These are phyloP conservation scores for Xylocampa areola DNA, from an alignment of 2,888 invertebrate genomes.

Conservation along the genomic window DNA sequence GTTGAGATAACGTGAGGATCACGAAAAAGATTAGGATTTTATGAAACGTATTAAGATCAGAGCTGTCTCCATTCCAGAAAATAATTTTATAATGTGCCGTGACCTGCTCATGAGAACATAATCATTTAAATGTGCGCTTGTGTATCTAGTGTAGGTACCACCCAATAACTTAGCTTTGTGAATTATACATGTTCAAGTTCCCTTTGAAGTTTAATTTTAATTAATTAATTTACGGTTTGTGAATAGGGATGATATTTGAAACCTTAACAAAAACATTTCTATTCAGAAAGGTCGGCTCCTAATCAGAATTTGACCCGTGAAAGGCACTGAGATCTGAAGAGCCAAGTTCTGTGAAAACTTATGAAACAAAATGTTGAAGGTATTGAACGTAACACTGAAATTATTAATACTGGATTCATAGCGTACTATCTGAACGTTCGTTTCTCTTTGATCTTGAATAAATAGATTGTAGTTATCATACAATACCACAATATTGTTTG, in stretches of 20 bases:
- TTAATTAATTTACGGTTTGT: constrained; percentile 37
- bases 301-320: constrained; percentile 9
- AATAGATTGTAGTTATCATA: background rate
- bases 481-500: background rate
- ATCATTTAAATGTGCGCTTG: constrained; percentile 36
- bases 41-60: constrained; percentile 25
- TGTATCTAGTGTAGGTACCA: constrained; percentile 17
- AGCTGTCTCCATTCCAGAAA: constrained; percentile 8
- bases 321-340: constrained; percentile 3
- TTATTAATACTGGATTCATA: background rate
- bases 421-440: too few species aligned
- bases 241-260: constrained; percentile 38
- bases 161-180: constrained; percentile 33
- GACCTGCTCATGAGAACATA: constrained; percentile 53
- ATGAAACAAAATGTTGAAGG: constrained; percentile 2
- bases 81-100: constrained; percentile 55
- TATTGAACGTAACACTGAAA: constrained; percentile 4
- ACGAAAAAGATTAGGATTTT: background rate
- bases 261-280: constrained; percentile 23
- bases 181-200: constrained; percentile 32
- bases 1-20: background rate
- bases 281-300: constrained; percentile 18
- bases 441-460: constrained; percentile 1
- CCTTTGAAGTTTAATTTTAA: constrained; percentile 27
- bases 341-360: constrained; percentile 6